Evolutionary conservation across 2,797 vertebrate genomes (phyloP), one percentile per base, ranked within the genome.

Genomic region (Darevskia nairensis): DNA sequence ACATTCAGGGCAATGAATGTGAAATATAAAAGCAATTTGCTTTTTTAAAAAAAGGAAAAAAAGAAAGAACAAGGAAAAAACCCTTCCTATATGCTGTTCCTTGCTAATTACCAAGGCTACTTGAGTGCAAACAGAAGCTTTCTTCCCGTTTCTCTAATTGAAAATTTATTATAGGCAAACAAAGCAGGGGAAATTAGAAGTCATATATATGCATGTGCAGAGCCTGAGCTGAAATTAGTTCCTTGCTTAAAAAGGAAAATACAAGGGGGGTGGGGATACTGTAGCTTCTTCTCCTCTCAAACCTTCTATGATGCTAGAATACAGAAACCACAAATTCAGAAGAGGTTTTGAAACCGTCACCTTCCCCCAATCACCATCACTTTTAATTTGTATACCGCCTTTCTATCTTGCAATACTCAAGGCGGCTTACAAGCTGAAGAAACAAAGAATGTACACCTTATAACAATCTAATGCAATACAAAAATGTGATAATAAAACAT

Each of bases 91-190:
- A 88, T 89, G 84, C 76, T 3, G 87, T 96, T 95, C 59, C 84
- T 80, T 89, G 91, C 91, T 96, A 95, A 96, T 95, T 96, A 90
- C 80, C 64, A 2, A 55, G 8, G 85, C 46, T 92, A 87, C 90
- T 94, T 84, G 39, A 71, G 3, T 85, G 83, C 93, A 95, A 94
- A 95, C 79, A 95, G 87, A 90, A 93, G 32, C 79, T 91, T 94
- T 93, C 75, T 91, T 80, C 39, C 7, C 89, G 72, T 90, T 91
- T 76, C 59, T 90, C 59, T 95, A 95, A 95, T 94, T 95, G 91
- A 96, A 95, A 94, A 93, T 95, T 95, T 94, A 88, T 93, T 95
- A 90, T 86, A 91, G 78, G 80, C 86, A 95, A 97, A 95, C 74
- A 94, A 72, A 95, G 94, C 76, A 13, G 80, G 72, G 77, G 32